Percentiles rank a stretch among this genome's conserved stretches.
Conservation (phyloP, 2,797 vertebrate species). For the Arremon aurantiirostris region DNA sequence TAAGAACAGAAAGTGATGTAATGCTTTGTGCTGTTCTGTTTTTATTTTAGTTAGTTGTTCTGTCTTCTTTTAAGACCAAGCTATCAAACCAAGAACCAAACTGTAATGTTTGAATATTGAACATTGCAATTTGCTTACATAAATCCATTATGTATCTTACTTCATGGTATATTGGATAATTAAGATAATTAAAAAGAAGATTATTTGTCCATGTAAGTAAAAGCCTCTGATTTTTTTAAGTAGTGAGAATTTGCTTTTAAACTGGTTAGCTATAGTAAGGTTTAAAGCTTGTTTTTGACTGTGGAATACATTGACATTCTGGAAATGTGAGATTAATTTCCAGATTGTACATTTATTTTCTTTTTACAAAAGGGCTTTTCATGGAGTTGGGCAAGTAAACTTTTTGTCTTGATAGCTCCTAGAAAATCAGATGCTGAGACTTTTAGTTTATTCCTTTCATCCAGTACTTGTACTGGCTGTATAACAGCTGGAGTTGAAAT, state of each 20-base stretch:
- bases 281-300: background rate
- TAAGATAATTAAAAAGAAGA: background rate
- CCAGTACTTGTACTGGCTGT: background rate
- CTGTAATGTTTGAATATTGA: background rate
- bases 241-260: background rate
- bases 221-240: background rate
- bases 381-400: background rate
- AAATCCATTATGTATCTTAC: background rate
- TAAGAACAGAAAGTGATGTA: background rate
- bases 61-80: background rate
- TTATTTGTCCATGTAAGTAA: background rate
- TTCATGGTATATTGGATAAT: background rate
- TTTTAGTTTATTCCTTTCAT: slow-evolving; percentile 3
- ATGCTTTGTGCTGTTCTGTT: background rate
- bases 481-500: slow-evolving; percentile 44
- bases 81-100: background rate
- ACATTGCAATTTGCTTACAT: background rate
- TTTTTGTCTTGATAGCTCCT: background rate
- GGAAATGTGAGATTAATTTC: background rate
- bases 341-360: background rate
- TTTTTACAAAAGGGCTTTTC: background rate
- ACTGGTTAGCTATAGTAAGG: background rate
- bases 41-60: background rate
- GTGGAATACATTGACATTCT: background rate
- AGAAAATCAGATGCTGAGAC: background rate